These are phyloP conservation scores for Dryobates pubescens DNA, from an alignment of 2,797 vertebrate genomes.

Conservation along the genomic window DNA sequence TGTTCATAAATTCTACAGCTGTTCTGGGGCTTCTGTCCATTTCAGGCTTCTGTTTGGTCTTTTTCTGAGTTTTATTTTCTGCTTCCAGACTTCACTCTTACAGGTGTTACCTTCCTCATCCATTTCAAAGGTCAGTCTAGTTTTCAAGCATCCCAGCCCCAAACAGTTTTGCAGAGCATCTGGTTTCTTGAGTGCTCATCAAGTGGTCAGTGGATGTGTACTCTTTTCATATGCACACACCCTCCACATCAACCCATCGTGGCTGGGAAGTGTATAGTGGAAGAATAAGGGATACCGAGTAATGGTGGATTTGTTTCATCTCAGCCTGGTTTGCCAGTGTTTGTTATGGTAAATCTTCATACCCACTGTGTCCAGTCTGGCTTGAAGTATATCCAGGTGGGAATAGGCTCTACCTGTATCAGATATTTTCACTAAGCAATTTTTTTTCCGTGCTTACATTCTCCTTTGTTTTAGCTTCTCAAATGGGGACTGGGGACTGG, in stretches of 20 bases:
- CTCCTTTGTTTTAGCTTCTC: neutral
- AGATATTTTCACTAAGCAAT: neutral
- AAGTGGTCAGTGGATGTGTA: neutral
- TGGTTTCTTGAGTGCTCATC: neutral
- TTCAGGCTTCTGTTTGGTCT: neutral
- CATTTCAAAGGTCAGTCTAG: neutral
- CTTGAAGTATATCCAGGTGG: neutral
- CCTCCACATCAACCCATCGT: neutral
- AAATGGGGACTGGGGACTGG: rapidly evolving
- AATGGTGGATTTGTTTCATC: neutral
- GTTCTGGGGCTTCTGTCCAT: neutral
- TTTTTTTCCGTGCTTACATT: neutral
- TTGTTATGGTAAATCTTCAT: neutral
- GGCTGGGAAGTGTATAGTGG: neutral
- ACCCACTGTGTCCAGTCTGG: neutral
- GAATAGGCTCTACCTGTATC: neutral
- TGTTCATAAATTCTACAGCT: neutral
- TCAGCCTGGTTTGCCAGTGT: neutral
- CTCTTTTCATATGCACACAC: neutral
- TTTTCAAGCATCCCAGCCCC: neutral
- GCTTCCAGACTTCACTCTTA: neutral
- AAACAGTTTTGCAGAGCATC: neutral
- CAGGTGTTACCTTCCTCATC: neutral
- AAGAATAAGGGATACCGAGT: neutral
- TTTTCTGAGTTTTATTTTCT: neutral